These are phyloP conservation scores for Tachina grossa DNA, from an alignment of 2,888 invertebrate species.

Conservation along the genomic window DNA sequence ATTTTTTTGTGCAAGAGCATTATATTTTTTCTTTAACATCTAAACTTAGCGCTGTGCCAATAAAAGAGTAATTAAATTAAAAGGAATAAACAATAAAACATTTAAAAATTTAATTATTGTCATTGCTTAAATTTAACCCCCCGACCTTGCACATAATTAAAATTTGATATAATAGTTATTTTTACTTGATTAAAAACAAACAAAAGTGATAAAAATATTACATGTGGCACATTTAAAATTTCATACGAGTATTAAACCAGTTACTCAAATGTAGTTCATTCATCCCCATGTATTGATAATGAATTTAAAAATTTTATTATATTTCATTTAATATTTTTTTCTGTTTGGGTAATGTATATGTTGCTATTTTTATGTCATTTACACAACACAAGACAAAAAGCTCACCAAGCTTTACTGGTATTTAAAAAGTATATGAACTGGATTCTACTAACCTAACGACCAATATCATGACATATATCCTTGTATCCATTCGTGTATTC, in stretches of 20 bases:
- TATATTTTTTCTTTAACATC: too few relatives aligned
- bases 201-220: conserved; percentile 4
- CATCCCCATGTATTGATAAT: conserved; percentile 46
- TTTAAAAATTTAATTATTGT: not conserved
- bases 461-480: conserved; percentile 47
- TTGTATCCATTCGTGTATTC: not conserved
- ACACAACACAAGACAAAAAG: conserved; percentile 2
- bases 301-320: conserved; percentile 45
- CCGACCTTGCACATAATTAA: not conserved
- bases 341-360: conserved; percentile 19
- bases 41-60: too few relatives aligned
- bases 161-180: not conserved
- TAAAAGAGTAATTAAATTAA: not conserved
- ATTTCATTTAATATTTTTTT: conserved; percentile 6
- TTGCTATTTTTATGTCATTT: conserved; percentile 30
- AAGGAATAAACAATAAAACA: not conserved
- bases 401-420: conserved; percentile 9
- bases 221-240: not conserved
- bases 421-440: conserved; percentile 47
- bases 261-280: conserved; percentile 46
- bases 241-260: not conserved
- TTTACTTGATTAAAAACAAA: not conserved
- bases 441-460: conserved; percentile 59
- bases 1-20: too few relatives aligned
- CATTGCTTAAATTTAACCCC: not conserved